Evolutionary conservation across 1,140 invertebrate species (phyloP), one percentile per base, ranked within the genome.

Genomic region (Trichonephila clavata): DNA sequence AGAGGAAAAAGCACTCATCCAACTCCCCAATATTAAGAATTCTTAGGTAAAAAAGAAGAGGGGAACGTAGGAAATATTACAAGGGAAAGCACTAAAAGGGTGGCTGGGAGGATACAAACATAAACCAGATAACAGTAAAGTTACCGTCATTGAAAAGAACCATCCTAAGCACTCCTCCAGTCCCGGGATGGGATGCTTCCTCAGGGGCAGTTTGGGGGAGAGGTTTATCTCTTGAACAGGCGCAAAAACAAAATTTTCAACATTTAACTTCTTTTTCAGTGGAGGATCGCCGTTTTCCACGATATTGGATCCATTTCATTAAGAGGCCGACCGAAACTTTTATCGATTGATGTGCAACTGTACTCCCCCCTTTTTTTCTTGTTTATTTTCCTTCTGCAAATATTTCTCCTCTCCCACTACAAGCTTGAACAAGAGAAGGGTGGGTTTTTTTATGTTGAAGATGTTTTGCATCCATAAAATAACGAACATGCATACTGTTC

Each of bases 61-160:
- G 13, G 32, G 20, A 50, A 63, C 63, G 6, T 63, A 65, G 39
- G 32, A 63, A 87, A 63, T 39, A 39, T 24, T 87, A 87, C 86
- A 87, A 63, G 20, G 32, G 32, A 68, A 88, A 71, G 86, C 86
- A 71, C 86, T 71, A 88, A 88, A 88, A 88, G 63, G 24, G 43
- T 13, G 32, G 18, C 63, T 63, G 63, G 27, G 63, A 63, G 39
- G 18, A 59, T 63, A 50, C 21, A 39, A 10, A 39, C 63, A 68
- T 88, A 68, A 88, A 88, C 32, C 39, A 68, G 86, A 68, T 68
- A 88, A 57, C 63, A 68, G 59, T 14, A 18, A 87, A 87, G 24
- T 24, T 86, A 60, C 50, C 50, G 59, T 87, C 86, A 87, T 61
- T 87, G 24, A 39, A 16, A 63, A 24, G 10, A 87, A 65, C 61